Percentiles rank a stretch among this genome's conserved stretches.
Evolutionary conservation across 2,888 invertebrate genomes (phyloP).

Genomic region (Sialis lutaria): DNA sequence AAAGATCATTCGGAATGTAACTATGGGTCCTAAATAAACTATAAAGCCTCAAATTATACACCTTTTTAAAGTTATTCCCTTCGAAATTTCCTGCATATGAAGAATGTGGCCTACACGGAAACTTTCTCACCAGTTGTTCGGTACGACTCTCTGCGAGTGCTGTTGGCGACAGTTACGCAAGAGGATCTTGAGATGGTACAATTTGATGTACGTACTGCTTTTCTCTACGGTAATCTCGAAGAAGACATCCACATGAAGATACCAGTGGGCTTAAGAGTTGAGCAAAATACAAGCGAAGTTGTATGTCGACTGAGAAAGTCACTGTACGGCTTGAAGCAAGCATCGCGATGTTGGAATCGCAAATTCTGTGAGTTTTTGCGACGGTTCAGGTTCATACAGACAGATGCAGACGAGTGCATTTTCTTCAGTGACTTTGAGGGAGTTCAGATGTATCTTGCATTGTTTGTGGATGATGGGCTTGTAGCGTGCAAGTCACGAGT

Average conservation of each 20-base stretch:
- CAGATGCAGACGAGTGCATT: constrained; percentile 10
- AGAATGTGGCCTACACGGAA: constrained; percentile 7
- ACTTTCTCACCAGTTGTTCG: constrained; percentile 13
- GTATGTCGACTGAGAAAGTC: constrained; percentile 7
- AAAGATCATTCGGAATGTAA: too few species aligned
- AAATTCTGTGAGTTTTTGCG: constrained; percentile 8
- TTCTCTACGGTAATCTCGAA: constrained; percentile 4
- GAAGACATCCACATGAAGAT: constrained; percentile 7
- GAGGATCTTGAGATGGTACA: constrained; percentile 5
- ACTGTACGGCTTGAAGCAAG: constrained; percentile 10
- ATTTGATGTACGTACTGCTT: constrained; percentile 2
- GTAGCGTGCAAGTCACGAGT: constrained; percentile 5
- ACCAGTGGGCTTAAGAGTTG: constrained; percentile 4
- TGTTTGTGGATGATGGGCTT: constrained; percentile 12
- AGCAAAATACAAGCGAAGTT: too few species aligned
- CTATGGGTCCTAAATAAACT: too few species aligned
- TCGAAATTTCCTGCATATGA: constrained; percentile 10
- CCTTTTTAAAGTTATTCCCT: too few species aligned
- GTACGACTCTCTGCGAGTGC: constrained; percentile 11
- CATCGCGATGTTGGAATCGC: constrained; percentile 12
- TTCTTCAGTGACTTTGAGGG: constrained; percentile 5
- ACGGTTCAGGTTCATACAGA: constrained; percentile 7
- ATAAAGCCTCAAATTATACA: too few species aligned
- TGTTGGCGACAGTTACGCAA: constrained; percentile 8
- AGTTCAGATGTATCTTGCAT: constrained; percentile 6